Percentiles rank a stretch among this genome's conserved stretches.
Evolutionary conservation across 2,113 vertebrate genomes (phyloP).

Genomic region (Petrocephalus microphthalmus): DNA sequence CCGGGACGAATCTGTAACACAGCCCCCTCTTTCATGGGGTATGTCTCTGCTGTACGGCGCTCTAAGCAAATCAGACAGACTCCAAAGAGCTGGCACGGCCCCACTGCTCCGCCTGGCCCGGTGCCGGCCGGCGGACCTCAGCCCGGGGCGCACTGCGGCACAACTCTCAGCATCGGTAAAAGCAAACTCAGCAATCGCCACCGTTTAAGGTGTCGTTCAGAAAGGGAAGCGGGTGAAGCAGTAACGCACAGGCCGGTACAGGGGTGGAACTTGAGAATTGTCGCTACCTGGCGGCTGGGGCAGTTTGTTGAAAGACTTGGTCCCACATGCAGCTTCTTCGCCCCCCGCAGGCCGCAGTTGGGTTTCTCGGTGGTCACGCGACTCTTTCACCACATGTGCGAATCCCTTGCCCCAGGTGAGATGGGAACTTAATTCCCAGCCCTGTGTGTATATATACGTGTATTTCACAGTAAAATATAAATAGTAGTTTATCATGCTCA

Average conservation of each 20-base stretch:
- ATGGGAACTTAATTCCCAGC: not conserved
- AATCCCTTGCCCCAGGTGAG: not conserved
- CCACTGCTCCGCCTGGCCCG: not conserved
- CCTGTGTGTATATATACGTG: not conserved
- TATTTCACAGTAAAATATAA: not conserved
- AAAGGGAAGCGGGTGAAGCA: not conserved
- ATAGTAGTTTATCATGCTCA: not conserved
- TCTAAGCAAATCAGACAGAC: not conserved
- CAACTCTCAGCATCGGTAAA: not conserved
- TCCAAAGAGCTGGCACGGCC: not conserved
- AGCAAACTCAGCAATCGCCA: not conserved
- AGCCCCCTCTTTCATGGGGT: not conserved
- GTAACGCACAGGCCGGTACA: not conserved
- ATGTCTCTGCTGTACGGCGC: not conserved
- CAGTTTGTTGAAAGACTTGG: not conserved
- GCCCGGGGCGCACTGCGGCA: not conserved
- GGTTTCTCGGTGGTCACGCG: not conserved
- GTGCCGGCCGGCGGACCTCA: not conserved
- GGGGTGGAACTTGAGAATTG: not conserved
- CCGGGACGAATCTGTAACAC: not conserved
- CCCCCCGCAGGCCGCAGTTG: not conserved
- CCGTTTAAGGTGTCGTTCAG: not conserved
- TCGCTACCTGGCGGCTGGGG: not conserved
- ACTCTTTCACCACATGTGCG: not conserved
- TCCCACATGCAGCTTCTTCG: not conserved